Percentiles rank a stretch among this genome's conserved stretches.
These are phyloP conservation scores for Zeugodacus cucurbitae DNA, from an alignment of 1,140 invertebrate species.

Conservation along the genomic window DNA sequence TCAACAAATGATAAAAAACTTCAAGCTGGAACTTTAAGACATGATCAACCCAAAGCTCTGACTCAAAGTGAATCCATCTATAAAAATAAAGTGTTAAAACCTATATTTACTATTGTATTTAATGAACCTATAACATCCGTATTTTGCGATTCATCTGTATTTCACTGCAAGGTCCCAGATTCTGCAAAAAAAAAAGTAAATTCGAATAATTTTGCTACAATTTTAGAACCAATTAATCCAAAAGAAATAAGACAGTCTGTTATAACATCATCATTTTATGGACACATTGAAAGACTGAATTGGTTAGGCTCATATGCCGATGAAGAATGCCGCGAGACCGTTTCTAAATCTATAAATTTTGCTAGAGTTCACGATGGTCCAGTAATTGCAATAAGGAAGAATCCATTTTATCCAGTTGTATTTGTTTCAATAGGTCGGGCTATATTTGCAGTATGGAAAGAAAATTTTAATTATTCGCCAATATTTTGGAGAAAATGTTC, in stretches of 20 bases:
- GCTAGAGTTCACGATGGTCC: conserved; percentile 75
- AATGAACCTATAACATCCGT: conserved; percentile 65
- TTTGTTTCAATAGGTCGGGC: conserved; percentile 71
- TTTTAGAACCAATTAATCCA: conserved; percentile 59
- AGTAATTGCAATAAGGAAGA: conserved; percentile 69
- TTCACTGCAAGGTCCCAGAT: conserved; percentile 44
- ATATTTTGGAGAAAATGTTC: conserved; percentile 69
- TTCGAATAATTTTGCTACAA: conserved; percentile 51
- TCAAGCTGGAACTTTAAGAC: conserved; percentile 36
- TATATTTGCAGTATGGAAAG: conserved; percentile 72
- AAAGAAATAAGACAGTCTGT: conserved; percentile 62
- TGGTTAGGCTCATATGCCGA: conserved; percentile 68
- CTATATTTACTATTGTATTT: conserved; percentile 70
- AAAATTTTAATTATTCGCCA: conserved; percentile 66
- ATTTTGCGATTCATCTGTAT: conserved; percentile 54
- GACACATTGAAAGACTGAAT: conserved; percentile 53
- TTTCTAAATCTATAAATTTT: conserved; percentile 65
- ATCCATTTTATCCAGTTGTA: conserved; percentile 68
- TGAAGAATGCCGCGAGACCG: conserved; percentile 65
- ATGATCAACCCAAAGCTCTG: conserved; percentile 69
- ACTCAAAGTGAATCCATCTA: conserved; percentile 70
- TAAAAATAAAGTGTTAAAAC: conserved; percentile 72
- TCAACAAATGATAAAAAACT: conserved; percentile 46
- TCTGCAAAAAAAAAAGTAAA: conserved; percentile 43
- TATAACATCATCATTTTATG: conserved; percentile 56